Evolutionary conservation across 2,113 vertebrate species (phyloP), one percentile per base, ranked within the genome.

Genomic region (Hippocampus guttulatus): DNA sequence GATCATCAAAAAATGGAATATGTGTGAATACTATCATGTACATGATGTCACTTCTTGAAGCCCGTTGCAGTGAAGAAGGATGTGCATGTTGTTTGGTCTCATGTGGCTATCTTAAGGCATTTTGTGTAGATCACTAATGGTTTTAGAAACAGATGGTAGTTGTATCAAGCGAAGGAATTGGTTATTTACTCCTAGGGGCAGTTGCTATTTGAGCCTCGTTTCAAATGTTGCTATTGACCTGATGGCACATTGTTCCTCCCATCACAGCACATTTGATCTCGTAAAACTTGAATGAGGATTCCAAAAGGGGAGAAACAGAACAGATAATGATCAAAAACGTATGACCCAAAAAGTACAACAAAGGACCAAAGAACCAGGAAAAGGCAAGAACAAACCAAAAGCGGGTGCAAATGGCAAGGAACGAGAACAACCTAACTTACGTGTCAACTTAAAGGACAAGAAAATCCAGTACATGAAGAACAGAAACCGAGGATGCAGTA

Each of bases 101-200:
- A 76, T 49, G 54, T 76, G 75, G 41, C 51, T 74, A 63, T 67
- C 67, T 81, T 8, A 54, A 68, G 69, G 74, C 76, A 71, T 55
- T 72, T 58, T 40, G 64, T 78, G 55, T 33, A 57, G 52, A 71
- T 66, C 0, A 8, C 21, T 71, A 58, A 71, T 78, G 73, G 51
- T 66, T 82, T 78, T 75, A 67, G 54, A 73, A 71, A 67, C 81
- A 76, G 77, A 85, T 83, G 74, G 75, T 72, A 47, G 51, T 64
- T 33, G 54, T 45, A 64, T 70, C 23, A 58, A 75, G 67, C 54
- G 38, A 58, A 58, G 45, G 60, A 70, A n/a, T 70, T 7, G 74
- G 70, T 72, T 65, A 74, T 75, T 75, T 67, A 43, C 25, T 75
- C 61, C 21, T 21, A 38, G 6, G 16, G 73, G 69, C 74, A 41